Base-by-base conservation (phyloP, 2,797 vertebrate species). In the Amphiprion clarkii region DNA sequence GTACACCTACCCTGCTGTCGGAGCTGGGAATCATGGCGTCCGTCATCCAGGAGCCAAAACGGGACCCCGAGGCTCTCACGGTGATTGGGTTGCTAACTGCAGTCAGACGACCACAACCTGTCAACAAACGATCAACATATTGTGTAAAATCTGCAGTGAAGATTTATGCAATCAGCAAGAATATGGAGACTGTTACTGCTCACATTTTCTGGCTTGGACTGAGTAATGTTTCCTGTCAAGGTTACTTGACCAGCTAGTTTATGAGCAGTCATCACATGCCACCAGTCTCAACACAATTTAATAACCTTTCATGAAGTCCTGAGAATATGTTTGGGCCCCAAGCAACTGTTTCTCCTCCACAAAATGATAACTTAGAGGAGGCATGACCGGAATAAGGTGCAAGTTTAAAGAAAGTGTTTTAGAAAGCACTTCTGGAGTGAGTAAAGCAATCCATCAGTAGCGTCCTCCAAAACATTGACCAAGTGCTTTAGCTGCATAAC, bases 21-120 rank as follows among this genome's bases (percentile, higher is more conserved):
- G 95, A 88, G 72, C 97, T 98, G 85, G 97, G 96, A 13, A 96
- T 96, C 96, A 98, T 96, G 0, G 96, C 96, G 86, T 99, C 98
- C 0, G 96, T 99, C 97, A 99, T 99, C 97, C 97, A 99, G 21
- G 96, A 97, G 12, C 98, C 98, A 5, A 99, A 99, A 44, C 98
- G 95, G 42, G 97, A 99, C 5, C 98, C 98, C 0, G 97, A 97
- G 0, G 97, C 96, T 29, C 96, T 95, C 74, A 99, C 81, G 25
- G 97, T 99, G 93, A 98, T 95, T 3, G 98, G 98, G 84, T 94
- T 96, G 78, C 96, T 97, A 85, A 99, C 95, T 0, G 96, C 95
- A 0, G 96, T 98, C 81, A 99, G 93, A 68, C 96, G 96, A 44
- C 97, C 97, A 36, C 97, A 99, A 76, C 96, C 97, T 99, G 90